Evolutionary conservation across 2,797 vertebrate genomes (phyloP).

Genomic region (Poeciliopsis presidionis): DNA sequence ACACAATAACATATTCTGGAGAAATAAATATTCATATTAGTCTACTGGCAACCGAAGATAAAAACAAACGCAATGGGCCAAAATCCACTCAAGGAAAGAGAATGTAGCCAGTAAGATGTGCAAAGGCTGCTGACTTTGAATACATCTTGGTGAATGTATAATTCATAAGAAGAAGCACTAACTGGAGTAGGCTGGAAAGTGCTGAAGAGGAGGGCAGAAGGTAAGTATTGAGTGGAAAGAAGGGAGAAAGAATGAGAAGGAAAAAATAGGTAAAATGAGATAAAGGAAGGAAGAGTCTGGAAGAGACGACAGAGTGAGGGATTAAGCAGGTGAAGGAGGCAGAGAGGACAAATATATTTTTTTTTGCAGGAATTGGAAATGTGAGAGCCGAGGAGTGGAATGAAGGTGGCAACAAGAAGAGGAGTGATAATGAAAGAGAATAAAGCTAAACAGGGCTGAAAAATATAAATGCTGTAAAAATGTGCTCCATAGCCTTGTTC

Average conservation of each 20-base stretch:
- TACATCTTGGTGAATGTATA: conserved; percentile 79
- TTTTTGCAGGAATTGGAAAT: conserved; percentile 47
- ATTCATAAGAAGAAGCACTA: conserved; percentile 78
- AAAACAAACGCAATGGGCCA: conserved; percentile 29
- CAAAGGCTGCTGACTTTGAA: conserved; percentile 75
- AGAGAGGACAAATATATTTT: conserved; percentile 34
- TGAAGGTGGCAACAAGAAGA: conserved; percentile 43
- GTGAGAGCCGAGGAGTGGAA: conserved; percentile 62
- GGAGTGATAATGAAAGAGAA: conserved; percentile 52
- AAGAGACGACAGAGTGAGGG: conserved; percentile 39
- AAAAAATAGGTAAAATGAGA: conserved; percentile 45
- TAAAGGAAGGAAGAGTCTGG: conserved; percentile 44
- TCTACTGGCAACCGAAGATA: conserved; percentile 19
- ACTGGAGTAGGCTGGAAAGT: conserved; percentile 70
- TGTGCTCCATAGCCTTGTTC: conserved; percentile 4
- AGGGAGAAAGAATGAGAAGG: conserved; percentile 33
- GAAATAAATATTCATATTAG: conserved; percentile 58
- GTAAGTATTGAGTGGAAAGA: conserved; percentile 50
- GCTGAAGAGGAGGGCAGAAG: conserved; percentile 62
- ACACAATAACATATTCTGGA: conserved; percentile 10
- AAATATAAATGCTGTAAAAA: conserved; percentile 18
- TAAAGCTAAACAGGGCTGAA: conserved; percentile 29
- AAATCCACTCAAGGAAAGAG: conserved; percentile 26
- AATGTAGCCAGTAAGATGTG: conserved; percentile 48
- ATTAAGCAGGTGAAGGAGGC: conserved; percentile 63